Base-by-base conservation (phyloP, 2,888 invertebrate genomes). In the Chesias legatella region DNA sequence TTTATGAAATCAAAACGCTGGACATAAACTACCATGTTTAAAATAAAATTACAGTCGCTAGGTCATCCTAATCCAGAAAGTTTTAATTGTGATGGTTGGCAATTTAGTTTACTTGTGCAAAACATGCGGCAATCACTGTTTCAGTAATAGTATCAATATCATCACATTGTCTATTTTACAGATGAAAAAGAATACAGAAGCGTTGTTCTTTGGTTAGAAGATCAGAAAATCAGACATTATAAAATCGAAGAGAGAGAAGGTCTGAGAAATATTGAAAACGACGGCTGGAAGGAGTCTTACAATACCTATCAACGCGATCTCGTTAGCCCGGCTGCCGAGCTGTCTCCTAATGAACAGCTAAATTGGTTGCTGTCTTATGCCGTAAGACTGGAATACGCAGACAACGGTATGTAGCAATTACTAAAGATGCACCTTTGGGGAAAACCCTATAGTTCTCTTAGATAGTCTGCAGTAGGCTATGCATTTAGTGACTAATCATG, bases 341-440 rank as follows among this genome's bases (percentile, higher is more conserved):
- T 90, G 0, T 83, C 90, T 2, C 82, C 88, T 6, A 60, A 90
- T 33, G 95, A 95, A 67, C 92, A 95, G 53, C 71, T 97, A 0
- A 95, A 96, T 56, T 98, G 97, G 96, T 75, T 98, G 10, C 73
- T 97, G 0, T 94, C 94, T 0, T 92, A 94, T 68, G 97, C 98
- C 13, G 90, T 97, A 4, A 90, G 94, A 69, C 88, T 95, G 37
- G 95, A 96, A 71, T 97, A 94, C 76, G 91, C 93, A 10, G 95
- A 96, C 67, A 92, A 94, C 78, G 90, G 94, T 94, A 80, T 32
- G 58, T 53, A 2, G 5, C 13, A 17, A 17, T 17, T 17, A 17
- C 2, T 3, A 17, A 3, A 3, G 13, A 17, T 17, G 5, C 13
- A 17, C 13, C 5, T 2, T 17, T 17, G 13, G 13, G 2, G 13